Evolutionary conservation across 2,888 invertebrate genomes (phyloP), one percentile per base, ranked within the genome.

Genomic region (Leptarthrus brevirostris): DNA sequence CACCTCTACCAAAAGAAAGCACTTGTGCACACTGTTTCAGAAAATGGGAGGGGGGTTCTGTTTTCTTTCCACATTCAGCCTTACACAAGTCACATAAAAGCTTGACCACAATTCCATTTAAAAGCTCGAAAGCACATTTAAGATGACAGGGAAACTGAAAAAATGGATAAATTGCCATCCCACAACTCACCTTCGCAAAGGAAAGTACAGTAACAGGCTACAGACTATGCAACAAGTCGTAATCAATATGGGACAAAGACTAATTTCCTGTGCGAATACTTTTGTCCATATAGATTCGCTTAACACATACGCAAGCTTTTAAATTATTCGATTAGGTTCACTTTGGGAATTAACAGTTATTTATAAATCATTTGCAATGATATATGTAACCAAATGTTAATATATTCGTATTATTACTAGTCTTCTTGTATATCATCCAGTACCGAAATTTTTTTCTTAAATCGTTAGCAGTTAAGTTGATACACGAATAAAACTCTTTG

Each of bases 41-140:
- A n/a, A n/a, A n/a, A 24, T 16, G 47, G 47, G 14, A 47, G 8
- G 47, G 6, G 8, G 16, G n/a, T 24, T 47, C 30, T 49, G 26
- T 66, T 66, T 49, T 24, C 47, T 49, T 26, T 47, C 66, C 66
- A 5, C 47, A 2, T 47, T 16, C 16, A 44, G 30, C 47, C 66
- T 14, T 47, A 66, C 24, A 44, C 66, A 66, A 66, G 66, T 66
- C 66, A 47, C 66, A 26, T 66, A 66, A 66, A 49, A 66, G 49
- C 66, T 66, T 66, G 66, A 66, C 66, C 66, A 66, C 66, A 66
- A 66, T 66, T 26, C 24, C 49, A 66, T 66, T 44, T 49, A 24
- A n/a, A 24, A 47, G 66, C 66, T 66, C 66, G 49, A 66, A 66
- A 66, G 66, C 66, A 66, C 66, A 66, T 66, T 66, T 66, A 66